Percentiles rank a stretch among this genome's conserved stretches.
Conservation (phyloP, 2,797 vertebrate species). For the Myotis myotis region DNA sequence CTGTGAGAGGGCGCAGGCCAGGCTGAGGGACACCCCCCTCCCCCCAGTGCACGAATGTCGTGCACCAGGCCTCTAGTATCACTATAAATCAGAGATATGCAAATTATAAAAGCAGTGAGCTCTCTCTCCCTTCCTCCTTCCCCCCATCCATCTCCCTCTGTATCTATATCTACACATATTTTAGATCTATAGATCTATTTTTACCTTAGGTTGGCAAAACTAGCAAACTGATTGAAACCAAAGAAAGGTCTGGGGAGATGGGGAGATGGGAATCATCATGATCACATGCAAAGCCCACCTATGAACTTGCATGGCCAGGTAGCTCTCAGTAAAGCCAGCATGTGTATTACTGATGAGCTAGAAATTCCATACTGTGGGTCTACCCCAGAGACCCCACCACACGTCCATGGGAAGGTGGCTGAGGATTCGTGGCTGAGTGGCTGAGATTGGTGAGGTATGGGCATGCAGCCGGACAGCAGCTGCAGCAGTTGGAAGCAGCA, state of each 20-base stretch:
- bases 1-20: too few relatives aligned
- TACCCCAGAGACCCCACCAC: neutral
- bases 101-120: neutral
- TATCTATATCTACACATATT: neutral
- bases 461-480: rapidly evolving
- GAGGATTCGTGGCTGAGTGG: neutral
- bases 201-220: neutral
- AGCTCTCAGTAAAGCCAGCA: neutral
- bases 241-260: neutral
- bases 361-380: neutral
- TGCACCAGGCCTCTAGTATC: neutral
- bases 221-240: too few relatives aligned
- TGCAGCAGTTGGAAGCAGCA: neutral
- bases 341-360: neutral
- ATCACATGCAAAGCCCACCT: neutral
- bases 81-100: neutral
- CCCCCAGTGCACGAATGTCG: too few relatives aligned
- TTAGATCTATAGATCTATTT: rapidly evolving
- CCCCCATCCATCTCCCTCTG: rapidly evolving
- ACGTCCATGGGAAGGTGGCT: rapidly evolving
- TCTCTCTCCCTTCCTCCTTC: neutral
- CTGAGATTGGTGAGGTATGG: too few relatives aligned
- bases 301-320: neutral
- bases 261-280: rapidly evolving
- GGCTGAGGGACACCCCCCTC: too few relatives aligned